Conservation (phyloP, 2,113 vertebrate species). For the Oxygymnocypris stewartii region DNA sequence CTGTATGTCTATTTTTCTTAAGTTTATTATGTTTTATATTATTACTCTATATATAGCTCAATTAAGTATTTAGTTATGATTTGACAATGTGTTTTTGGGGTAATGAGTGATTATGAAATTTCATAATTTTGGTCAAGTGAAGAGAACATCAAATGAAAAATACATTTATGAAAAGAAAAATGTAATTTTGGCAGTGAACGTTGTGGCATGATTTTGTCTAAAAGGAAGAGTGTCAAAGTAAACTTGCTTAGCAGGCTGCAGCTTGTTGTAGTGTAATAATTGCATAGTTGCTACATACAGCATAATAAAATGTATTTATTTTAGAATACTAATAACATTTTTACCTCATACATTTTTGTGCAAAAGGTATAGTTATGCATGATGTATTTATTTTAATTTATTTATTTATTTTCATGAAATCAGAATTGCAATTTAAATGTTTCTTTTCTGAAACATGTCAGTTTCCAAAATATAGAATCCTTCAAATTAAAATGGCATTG, state of each 20-base stretch:
- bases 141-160: background rate
- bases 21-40: background rate
- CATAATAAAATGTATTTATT: background rate
- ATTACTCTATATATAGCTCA: background rate
- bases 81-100: background rate
- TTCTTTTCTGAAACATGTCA: background rate
- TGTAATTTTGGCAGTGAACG: background rate
- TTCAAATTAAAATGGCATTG: background rate
- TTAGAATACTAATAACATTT: background rate
- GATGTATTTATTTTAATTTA: too few species aligned
- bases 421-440: background rate
- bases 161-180: background rate
- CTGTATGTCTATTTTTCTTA: too few species aligned
- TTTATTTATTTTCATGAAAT: background rate
- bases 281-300: background rate
- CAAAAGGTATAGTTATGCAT: background rate
- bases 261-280: background rate
- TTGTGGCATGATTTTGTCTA: too few species aligned
- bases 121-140: background rate
- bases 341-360: background rate
- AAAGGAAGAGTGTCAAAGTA: background rate
- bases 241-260: conserved; percentile 2
- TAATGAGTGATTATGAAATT: background rate
- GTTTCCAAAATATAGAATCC: background rate
- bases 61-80: background rate